These are phyloP conservation scores for Drosophila siamana DNA, from an alignment of 2,888 invertebrate genomes.

Conservation along the genomic window DNA sequence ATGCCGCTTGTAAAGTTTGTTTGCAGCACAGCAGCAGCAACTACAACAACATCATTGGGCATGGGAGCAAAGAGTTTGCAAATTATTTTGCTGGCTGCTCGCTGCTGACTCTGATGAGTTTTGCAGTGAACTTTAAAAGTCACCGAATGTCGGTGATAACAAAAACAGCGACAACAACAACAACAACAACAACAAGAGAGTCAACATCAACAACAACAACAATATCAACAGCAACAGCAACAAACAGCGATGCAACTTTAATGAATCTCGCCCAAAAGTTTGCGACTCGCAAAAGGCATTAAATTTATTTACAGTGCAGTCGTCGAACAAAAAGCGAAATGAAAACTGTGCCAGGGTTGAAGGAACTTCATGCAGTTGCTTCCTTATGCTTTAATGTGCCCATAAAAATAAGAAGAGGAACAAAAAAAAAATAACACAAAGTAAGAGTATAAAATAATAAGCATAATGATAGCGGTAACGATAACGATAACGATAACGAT, in stretches of 20 bases:
- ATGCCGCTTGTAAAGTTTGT: conserved; percentile 58
- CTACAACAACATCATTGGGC: conserved; percentile 26
- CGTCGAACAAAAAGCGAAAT: conserved; percentile 1
- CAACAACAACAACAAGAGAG: conserved; percentile 2
- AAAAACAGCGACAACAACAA: conserved; percentile 16
- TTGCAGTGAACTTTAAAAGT: conserved; percentile 62
- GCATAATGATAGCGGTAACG: not conserved
- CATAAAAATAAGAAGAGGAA: no score
- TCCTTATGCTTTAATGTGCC: not conserved
- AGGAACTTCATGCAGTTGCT: not conserved
- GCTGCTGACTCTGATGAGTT: conserved; percentile 57
- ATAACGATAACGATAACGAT: not conserved
- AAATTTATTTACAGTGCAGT: conserved; percentile 32
- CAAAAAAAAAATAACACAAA: no score
- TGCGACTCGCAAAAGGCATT: conserved; percentile 21
- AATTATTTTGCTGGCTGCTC: conserved; percentile 69
- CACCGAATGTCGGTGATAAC: conserved; percentile 55
- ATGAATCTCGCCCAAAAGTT: conserved; percentile 54
- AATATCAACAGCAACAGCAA: conserved; percentile 23
- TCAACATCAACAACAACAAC: conserved; percentile 1
- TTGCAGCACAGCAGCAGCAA: no score
- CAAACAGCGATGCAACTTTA: conserved; percentile 53
- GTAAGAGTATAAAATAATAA: conserved; percentile 4
- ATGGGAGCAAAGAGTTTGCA: conserved; percentile 41
- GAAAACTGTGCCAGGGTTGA: not conserved